Conservation (phyloP, 1,140 invertebrate genomes). For the Leucophenga varia region DNA sequence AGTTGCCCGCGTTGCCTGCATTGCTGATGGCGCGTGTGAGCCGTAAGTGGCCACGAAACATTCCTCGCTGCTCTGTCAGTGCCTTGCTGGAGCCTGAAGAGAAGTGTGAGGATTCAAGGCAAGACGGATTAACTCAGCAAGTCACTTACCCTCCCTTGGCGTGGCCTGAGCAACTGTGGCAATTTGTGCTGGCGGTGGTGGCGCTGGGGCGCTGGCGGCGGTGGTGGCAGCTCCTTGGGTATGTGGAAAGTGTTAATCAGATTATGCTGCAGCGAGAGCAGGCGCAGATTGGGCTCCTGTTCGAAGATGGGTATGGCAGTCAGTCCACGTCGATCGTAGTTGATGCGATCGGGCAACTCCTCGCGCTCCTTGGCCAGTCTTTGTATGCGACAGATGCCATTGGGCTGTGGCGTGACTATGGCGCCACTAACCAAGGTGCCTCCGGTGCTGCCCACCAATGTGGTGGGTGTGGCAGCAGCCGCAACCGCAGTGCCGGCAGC, state of each 20-base stretch:
- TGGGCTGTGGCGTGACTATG: slow-evolving; percentile 44
- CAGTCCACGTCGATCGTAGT: slow-evolving; percentile 73
- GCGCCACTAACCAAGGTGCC: slow-evolving; percentile 52
- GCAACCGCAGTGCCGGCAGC: slow-evolving; percentile 5
- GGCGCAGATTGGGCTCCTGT: slow-evolving; percentile 73
- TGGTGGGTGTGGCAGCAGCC: slow-evolving; percentile 22
- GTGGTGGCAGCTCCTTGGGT: slow-evolving; percentile 44
- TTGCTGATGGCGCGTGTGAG: no score
- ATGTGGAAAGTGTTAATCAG: slow-evolving; percentile 72
- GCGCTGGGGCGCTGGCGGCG: slow-evolving; percentile 10
- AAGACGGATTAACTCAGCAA: no score
- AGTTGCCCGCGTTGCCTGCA: slow-evolving; percentile 18
- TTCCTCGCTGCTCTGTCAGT: no score
- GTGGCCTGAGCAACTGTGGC: no score
- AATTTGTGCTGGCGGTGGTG: no score
- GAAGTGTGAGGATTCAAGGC: no score
- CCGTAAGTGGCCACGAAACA: slow-evolving; percentile 21
- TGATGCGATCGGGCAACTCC: slow-evolving; percentile 74
- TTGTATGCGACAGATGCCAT: slow-evolving; percentile 61
- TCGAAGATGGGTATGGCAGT: slow-evolving; percentile 77
- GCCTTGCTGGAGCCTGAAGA: no score
- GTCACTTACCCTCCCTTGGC: no score
- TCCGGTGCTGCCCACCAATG: slow-evolving; percentile 38
- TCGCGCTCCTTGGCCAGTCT: slow-evolving; percentile 69
- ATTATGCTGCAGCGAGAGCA: slow-evolving; percentile 90